A percentile compares a stretch with the other conserved stretches of the same genome.
Evolutionary conservation across 1,140 invertebrate species (phyloP).

Genomic region (Lethocerus indicus): DNA sequence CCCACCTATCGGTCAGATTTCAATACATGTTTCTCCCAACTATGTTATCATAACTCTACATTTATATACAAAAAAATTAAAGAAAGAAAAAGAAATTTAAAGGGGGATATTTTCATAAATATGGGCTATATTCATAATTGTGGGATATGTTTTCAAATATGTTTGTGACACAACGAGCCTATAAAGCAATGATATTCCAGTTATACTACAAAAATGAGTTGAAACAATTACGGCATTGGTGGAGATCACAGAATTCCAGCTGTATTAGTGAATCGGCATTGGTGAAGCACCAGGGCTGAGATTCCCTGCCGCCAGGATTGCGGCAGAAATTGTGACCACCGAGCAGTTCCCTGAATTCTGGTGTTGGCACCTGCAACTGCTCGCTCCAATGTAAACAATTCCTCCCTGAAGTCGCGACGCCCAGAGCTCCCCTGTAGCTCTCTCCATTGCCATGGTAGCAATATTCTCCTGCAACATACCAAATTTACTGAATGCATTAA

Average conservation of each 20-base stretch:
- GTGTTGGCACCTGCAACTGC: conserved; percentile 50
- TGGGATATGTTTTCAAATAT: too few relatives aligned
- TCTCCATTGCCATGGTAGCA: conserved; percentile 76
- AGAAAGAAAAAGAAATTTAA: too few relatives aligned
- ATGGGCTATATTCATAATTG: too few relatives aligned
- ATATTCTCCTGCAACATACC: conserved; percentile 36
- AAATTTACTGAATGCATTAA: too few relatives aligned
- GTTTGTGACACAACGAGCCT: too few relatives aligned
- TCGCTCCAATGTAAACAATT: conserved; percentile 71
- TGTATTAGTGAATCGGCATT: conserved; percentile 37
- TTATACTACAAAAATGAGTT: background rate
- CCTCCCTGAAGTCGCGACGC: conserved; percentile 48
- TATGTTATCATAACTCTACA: too few relatives aligned
- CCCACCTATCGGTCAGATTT: too few relatives aligned
- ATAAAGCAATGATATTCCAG: too few relatives aligned
- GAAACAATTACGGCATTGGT: conserved; percentile 51
- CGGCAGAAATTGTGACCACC: conserved; percentile 82
- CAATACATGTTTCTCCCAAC: too few relatives aligned
- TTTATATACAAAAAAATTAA: too few relatives aligned
- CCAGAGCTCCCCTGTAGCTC: conserved; percentile 61
- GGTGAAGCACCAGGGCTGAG: conserved; percentile 85
- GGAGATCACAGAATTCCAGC: conserved; percentile 65
- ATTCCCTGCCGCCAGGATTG: conserved; percentile 66
- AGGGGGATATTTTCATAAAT: too few relatives aligned
- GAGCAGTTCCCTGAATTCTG: conserved; percentile 64